Percentiles rank a stretch among this genome's conserved stretches.
These are phyloP conservation scores for Tachuris rubrigastra DNA, from an alignment of 2,113 vertebrate species.

Conservation along the genomic window DNA sequence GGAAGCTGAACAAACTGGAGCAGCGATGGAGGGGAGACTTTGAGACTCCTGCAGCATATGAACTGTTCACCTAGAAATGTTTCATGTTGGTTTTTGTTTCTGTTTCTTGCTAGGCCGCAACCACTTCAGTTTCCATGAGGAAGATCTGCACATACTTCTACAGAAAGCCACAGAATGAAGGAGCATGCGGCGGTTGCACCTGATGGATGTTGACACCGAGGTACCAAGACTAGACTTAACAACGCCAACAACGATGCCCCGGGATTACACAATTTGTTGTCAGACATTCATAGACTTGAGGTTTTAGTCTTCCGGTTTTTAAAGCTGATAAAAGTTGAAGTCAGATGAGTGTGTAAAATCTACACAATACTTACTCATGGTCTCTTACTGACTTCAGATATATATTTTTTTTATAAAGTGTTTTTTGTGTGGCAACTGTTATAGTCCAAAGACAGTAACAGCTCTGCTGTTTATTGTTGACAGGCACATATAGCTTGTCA, in stretches of 20 bases:
- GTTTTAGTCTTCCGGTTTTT: constrained; percentile 14
- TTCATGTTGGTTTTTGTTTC: background rate
- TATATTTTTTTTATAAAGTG: background rate
- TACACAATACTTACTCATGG: background rate
- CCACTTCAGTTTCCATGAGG: constrained; percentile 82
- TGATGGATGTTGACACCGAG: background rate
- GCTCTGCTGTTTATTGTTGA: background rate
- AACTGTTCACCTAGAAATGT: background rate
- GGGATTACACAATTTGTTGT: background rate
- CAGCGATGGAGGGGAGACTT: background rate
- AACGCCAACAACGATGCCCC: background rate
- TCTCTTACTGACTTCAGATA: background rate
- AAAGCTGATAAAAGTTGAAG: constrained; percentile 14
- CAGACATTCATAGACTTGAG: background rate
- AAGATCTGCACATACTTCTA: constrained; percentile 94
- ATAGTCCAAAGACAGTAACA: background rate
- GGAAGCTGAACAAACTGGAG: background rate
- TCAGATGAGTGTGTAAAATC: background rate
- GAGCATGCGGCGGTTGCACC: background rate
- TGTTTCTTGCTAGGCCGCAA: constrained; percentile 67
- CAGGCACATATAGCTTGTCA: background rate
- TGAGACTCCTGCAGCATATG: background rate
- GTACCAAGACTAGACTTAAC: background rate
- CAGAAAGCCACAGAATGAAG: constrained; percentile 75
- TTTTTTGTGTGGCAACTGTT: background rate